Percentiles rank a stretch among this genome's conserved stretches.
These are phyloP conservation scores for Falco punctatus DNA, from an alignment of 2,113 vertebrate species.

Conservation along the genomic window DNA sequence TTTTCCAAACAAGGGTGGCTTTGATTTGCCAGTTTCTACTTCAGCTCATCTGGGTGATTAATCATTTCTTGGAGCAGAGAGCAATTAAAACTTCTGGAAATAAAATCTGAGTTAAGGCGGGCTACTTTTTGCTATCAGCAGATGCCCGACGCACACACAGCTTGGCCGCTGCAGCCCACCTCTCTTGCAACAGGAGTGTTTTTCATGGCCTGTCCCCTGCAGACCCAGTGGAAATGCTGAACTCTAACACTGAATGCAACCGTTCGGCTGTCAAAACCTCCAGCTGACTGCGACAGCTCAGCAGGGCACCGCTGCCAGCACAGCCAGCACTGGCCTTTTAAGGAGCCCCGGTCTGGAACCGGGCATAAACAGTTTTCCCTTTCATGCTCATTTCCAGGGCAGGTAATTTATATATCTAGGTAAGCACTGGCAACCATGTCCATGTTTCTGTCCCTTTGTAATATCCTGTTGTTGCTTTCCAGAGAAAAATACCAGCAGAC, in stretches of 20 bases:
- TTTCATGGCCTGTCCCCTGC: neutral
- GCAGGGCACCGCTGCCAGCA: neutral
- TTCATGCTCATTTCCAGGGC: neutral
- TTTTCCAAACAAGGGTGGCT: constrained; percentile 29
- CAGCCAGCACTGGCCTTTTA: neutral
- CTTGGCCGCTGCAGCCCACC: rapidly evolving
- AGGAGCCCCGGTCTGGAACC: neutral
- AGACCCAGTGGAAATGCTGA: neutral
- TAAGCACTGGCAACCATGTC: constrained; percentile 12
- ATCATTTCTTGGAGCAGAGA: neutral
- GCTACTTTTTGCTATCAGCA: neutral
- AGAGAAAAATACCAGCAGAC: constrained; percentile 59
- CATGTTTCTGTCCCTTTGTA: constrained; percentile 24
- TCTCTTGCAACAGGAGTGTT: neutral
- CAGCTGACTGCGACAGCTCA: neutral
- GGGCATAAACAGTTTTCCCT: neutral
- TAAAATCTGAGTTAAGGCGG: neutral
- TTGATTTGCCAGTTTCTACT: constrained; percentile 44
- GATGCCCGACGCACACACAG: neutral
- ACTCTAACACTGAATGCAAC: neutral
- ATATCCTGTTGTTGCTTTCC: constrained; percentile 65
- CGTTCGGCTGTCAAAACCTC: neutral
- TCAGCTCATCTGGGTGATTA: neutral
- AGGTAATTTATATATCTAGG: constrained; percentile 45
- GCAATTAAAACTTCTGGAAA: neutral